These are phyloP conservation scores for Micromys minutus DNA, from an alignment of 2,113 vertebrate genomes.

Conservation along the genomic window DNA sequence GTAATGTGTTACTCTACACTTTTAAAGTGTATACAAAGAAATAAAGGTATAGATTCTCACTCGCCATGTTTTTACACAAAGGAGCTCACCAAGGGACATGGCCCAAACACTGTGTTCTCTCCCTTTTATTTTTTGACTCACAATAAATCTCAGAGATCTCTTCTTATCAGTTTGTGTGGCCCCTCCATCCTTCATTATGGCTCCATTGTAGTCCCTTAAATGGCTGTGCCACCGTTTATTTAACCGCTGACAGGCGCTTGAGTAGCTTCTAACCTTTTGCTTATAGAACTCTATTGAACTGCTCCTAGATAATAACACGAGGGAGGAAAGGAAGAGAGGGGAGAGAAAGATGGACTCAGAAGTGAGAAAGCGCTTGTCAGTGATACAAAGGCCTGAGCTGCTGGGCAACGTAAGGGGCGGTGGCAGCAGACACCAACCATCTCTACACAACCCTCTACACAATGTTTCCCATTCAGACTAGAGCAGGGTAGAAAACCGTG, in stretches of 20 bases:
- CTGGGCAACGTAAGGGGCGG: background rate
- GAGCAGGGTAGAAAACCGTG: background rate
- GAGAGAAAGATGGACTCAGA: background rate
- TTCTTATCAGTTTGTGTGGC: constrained; percentile 41
- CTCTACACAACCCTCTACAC: background rate
- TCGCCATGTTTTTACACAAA: constrained; percentile 40
- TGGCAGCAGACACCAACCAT: background rate
- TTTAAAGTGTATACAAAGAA: constrained; percentile 29
- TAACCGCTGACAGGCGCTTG: constrained; percentile 54
- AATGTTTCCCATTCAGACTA: constrained; percentile 20
- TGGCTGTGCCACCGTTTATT: constrained; percentile 41
- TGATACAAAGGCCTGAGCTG: background rate
- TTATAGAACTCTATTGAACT: constrained; percentile 54
- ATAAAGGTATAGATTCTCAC: constrained; percentile 12
- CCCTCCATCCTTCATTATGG: constrained; percentile 26
- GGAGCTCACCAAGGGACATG: background rate
- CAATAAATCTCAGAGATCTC: constrained; percentile 28
- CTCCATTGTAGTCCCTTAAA: constrained; percentile 61
- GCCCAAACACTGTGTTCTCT: background rate
- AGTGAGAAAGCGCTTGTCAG: background rate
- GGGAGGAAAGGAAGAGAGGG: constrained; percentile 26
- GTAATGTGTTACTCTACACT: background rate
- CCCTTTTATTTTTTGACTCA: constrained; percentile 51
- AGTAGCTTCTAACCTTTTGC: constrained; percentile 65
- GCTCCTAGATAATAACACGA: constrained; percentile 55